phyloP scores from a whole-genome alignment of 2,797 vertebrate species.

The Hirundo rustica region DNA sequence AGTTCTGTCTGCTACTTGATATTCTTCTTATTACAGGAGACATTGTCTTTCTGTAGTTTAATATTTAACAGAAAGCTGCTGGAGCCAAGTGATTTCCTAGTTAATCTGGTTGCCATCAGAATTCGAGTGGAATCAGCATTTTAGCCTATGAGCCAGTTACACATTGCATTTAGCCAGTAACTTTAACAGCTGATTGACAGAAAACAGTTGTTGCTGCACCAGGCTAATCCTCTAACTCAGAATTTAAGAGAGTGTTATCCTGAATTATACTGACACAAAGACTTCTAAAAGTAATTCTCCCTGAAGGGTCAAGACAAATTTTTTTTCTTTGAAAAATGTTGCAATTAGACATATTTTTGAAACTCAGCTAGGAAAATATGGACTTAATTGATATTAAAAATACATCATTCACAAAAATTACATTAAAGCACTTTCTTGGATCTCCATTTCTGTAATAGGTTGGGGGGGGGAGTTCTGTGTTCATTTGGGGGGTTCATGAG shows the following conservation, averaged over 20 bases:
- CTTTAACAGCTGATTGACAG: not conserved
- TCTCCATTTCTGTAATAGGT: not conserved
- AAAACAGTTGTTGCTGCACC: not conserved
- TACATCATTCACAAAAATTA: not conserved
- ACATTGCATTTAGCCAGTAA: not conserved
- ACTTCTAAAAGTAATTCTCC: not conserved
- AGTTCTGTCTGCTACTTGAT: not conserved
- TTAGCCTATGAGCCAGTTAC: not conserved
- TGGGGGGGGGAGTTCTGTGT: accelerated
- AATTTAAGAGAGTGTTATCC: not conserved
- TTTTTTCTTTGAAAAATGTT: not conserved
- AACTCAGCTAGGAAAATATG: not conserved
- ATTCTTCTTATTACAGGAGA: not conserved
- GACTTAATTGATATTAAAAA: not conserved
- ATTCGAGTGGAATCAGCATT: not conserved
- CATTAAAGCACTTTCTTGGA: not conserved
- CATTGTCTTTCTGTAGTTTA: not conserved
- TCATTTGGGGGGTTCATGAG: accelerated
- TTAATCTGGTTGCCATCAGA: not conserved
- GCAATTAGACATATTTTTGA: not conserved
- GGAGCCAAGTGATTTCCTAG: not conserved
- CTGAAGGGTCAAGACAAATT: not conserved
- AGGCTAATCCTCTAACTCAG: not conserved
- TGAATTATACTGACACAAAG: not conserved
- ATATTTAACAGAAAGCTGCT: not conserved